phyloP scores from a whole-genome alignment of 1,140 invertebrate species.

The Cotesia typhae region DNA sequence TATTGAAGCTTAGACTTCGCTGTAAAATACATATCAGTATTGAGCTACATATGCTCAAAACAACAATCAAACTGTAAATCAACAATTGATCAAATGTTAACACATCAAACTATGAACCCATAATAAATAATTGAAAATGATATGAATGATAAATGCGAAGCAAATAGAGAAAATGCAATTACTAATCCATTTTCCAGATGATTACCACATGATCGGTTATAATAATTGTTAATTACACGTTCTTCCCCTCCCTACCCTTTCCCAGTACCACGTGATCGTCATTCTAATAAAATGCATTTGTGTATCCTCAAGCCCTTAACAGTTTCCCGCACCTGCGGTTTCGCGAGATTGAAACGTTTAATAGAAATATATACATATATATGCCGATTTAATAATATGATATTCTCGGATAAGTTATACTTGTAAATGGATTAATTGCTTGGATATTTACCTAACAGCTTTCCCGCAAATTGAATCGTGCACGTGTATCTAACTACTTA shows the following conservation, averaged over 20 bases:
- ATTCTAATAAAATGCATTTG: constrained; percentile 22
- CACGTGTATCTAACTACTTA: no score
- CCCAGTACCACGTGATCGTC: neutral
- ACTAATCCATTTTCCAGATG: constrained; percentile 37
- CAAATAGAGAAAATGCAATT: constrained; percentile 28
- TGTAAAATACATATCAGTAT: no score
- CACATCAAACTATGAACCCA: neutral
- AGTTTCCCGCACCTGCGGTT: constrained; percentile 8
- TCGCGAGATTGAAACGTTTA: constrained; percentile 16
- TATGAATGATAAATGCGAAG: constrained; percentile 24
- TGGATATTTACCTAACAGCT: no score
- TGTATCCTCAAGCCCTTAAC: neutral
- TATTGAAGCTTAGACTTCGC: no score
- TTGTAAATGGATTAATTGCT: no score
- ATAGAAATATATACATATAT: constrained; percentile 7
- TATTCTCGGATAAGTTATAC: neutral
- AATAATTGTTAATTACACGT: constrained; percentile 35
- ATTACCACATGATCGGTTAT: constrained; percentile 37
- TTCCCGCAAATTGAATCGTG: no score
- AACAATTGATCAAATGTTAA: no score
- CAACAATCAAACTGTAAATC: no score
- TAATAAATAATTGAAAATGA: constrained; percentile 33
- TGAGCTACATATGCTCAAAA: no score
- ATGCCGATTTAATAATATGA: neutral
- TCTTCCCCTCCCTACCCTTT: constrained; percentile 1